phyloP scores from a whole-genome alignment of 2,888 invertebrate genomes.

The Bhutanitis thaidina region DNA sequence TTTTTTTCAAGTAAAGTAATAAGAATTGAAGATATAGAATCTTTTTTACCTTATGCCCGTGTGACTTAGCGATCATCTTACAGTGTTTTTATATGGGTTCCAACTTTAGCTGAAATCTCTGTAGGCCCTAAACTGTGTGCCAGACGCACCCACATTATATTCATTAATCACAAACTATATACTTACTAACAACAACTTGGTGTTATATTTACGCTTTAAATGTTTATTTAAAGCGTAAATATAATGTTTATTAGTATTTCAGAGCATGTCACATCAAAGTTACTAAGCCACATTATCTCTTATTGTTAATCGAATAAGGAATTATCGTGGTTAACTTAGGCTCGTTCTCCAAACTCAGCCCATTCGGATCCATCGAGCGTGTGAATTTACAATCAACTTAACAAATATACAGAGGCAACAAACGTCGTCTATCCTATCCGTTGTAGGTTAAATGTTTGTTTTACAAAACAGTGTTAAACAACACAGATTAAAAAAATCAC shows the following conservation, averaged over 20 bases:
- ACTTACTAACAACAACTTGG: too few relatives aligned
- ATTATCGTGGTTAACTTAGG: slow-evolving; percentile 45
- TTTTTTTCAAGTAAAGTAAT: too few relatives aligned
- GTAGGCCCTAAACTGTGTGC: too few relatives aligned
- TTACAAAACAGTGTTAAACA: slow-evolving; percentile 25
- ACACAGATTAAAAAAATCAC: slow-evolving; percentile 23
- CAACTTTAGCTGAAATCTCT: too few relatives aligned
- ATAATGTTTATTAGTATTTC: background rate
- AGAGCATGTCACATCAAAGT: slow-evolving; percentile 5
- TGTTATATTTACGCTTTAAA: too few relatives aligned
- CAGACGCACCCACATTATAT: too few relatives aligned
- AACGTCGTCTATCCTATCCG: slow-evolving; percentile 31
- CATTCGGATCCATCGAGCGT: slow-evolving; percentile 43
- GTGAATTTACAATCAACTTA: slow-evolving; percentile 49
- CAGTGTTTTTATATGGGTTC: too few relatives aligned
- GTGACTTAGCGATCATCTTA: too few relatives aligned
- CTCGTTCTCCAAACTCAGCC: slow-evolving; percentile 42
- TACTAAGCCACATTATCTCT: slow-evolving; percentile 29
- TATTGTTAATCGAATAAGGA: slow-evolving; percentile 37
- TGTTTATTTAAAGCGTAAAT: too few relatives aligned
- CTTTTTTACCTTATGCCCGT: too few relatives aligned
- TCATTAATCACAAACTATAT: too few relatives aligned
- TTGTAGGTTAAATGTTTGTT: slow-evolving; percentile 30
- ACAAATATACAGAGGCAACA: slow-evolving; percentile 37
- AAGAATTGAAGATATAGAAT: too few relatives aligned